Base-by-base conservation (phyloP, 1,140 invertebrate genomes). In the Cyphomyrmex costatus region DNA sequence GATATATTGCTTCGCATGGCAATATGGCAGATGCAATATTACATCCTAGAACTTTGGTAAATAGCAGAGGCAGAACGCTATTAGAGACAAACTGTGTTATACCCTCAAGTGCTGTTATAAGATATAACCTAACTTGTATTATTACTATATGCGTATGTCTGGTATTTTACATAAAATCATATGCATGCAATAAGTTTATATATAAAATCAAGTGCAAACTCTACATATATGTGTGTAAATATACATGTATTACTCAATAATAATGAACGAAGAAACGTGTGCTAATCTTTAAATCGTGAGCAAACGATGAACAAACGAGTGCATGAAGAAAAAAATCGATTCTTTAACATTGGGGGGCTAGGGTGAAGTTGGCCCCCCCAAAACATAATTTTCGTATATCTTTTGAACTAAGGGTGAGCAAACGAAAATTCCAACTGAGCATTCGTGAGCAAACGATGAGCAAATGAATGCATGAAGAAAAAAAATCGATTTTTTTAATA, bases 1-100 rank as follows among this genome's bases (percentile, higher is more conserved):
- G 79, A 83, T 60, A 83, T 74, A 83, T 83, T 73, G 56, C 68
- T 19, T 60, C 79, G 36, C 36, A 73, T 49, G 68, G 79, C 79
- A 83, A 83, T 74, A 83, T 83, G 53, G 36, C 79, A 73, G 68
- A 73, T 83, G 79, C 79, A 83, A 83, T 83, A 83, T 83, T 83
- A 83, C 79, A 56, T 83, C 24, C 79, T 49, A 46, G 79, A 83
- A 83, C 68, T 83, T 83, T 60, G 79, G 79, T 49, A 74, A 83
- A 83, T 83, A 83, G 79, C 58, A 83, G 68, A 83, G 53, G 68
- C 70, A 74, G 68, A 83, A 73, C 68, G 68, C 68, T 60, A 83
- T 83, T 83, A 83, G 79, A 83, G 79, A 73, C 79, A 60, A 83
- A 83, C 79, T 74, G 42, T 60, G 79, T 83, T 83, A 83, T 49